A percentile compares a stretch with the other conserved stretches of the same genome.
Conservation (phyloP, 2,797 vertebrate species). For the Channa striata region DNA sequence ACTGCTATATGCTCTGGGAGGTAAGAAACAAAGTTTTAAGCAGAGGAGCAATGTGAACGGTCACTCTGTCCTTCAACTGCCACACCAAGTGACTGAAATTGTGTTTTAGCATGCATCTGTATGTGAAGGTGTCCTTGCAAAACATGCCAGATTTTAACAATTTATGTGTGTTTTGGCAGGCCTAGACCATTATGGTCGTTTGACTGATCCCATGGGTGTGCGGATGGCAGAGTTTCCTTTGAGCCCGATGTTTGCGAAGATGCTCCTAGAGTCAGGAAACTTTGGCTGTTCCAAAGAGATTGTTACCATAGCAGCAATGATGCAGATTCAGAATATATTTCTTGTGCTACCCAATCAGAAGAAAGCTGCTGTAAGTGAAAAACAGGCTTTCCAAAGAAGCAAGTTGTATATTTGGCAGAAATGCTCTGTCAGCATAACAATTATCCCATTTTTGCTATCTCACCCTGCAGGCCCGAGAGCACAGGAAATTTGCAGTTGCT, state of each 20-base stretch:
- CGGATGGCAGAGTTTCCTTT: constrained; percentile 98
- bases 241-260: constrained; percentile 99
- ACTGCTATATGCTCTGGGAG: constrained; percentile 95
- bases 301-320: constrained; percentile 97
- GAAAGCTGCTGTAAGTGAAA: constrained; percentile 89
- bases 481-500: constrained; percentile 97
- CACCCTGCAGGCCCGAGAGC: constrained; percentile 89
- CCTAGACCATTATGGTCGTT: constrained; percentile 93
- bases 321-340: constrained; percentile 99
- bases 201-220: constrained; percentile 95
- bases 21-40: constrained; percentile 79
- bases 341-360: constrained; percentile 93
- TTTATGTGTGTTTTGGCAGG: constrained; percentile 79
- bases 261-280: constrained; percentile 97
- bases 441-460: constrained; percentile 38
- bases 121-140: constrained; percentile 9
- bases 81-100: constrained; percentile 17
- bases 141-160: constrained; percentile 14
- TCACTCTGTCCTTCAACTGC: constrained; percentile 26
- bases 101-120: constrained; percentile 8
- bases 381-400: constrained; percentile 26
- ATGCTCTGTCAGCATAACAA: constrained; percentile 46
- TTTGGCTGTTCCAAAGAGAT: constrained; percentile 98
- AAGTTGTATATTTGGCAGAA: constrained; percentile 18
- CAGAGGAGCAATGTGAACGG: constrained; percentile 1